Conservation (phyloP, 2,888 invertebrate species). For the Crioceris asparagi region DNA sequence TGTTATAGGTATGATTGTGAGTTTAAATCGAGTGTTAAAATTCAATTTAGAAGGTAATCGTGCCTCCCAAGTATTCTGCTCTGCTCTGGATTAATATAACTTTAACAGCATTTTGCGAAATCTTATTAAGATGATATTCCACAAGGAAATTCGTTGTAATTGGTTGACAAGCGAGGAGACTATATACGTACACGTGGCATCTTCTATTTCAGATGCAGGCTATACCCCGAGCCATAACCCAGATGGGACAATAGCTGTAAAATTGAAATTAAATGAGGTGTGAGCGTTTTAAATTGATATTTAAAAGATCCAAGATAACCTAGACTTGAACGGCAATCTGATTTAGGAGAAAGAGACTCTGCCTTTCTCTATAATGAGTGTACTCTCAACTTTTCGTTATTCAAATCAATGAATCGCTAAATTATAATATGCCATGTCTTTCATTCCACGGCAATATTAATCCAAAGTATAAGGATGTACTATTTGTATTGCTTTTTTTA, state of each 20-base stretch:
- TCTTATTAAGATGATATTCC: conserved; percentile 15
- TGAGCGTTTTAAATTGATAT: conserved; percentile 42
- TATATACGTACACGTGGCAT: conserved; percentile 28
- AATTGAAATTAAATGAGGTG: conserved; percentile 43
- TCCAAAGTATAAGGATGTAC: too few relatives aligned
- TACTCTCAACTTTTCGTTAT: conserved; percentile 31
- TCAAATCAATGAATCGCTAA: conserved; percentile 38
- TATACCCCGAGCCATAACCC: conserved; percentile 36
- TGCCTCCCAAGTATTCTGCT: conserved; percentile 11
- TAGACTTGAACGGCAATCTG: conserved; percentile 38
- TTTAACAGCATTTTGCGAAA: conserved; percentile 13
- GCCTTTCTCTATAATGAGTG: conserved; percentile 37
- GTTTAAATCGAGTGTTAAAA: conserved; percentile 15
- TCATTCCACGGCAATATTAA: too few relatives aligned
- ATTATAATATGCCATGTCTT: conserved; percentile 33
- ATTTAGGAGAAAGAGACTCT: conserved; percentile 40
- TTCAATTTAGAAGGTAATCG: conserved; percentile 16
- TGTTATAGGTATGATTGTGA: too few relatives aligned
- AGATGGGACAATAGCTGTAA: conserved; percentile 43
- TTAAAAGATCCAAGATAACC: conserved; percentile 41
- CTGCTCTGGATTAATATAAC: conserved; percentile 15
- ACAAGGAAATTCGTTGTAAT: conserved; percentile 18
- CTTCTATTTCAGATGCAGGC: conserved; percentile 36
- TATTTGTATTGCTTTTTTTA: too few relatives aligned
- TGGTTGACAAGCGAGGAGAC: conserved; percentile 26